Percentiles rank a stretch among this genome's conserved stretches.
Conservation (phyloP, 2,888 invertebrate species). For the Zonitis immaculata region DNA sequence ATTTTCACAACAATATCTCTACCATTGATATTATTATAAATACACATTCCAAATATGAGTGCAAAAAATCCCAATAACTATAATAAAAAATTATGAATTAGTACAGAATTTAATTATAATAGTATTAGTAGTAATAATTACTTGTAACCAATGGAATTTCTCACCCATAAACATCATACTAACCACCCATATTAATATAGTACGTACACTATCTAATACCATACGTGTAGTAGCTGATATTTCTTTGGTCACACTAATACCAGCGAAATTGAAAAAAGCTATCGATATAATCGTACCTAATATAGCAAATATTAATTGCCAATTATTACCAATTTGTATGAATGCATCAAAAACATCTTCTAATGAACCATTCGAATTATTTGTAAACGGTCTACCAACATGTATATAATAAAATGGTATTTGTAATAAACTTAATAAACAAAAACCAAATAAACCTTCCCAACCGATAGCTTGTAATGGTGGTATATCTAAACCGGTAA, state of each 20-base stretch:
- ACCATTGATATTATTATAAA: slow-evolving; percentile 61
- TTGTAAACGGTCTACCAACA: slow-evolving; percentile 70
- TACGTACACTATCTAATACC: slow-evolving; percentile 53
- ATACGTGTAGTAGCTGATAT: slow-evolving; percentile 67
- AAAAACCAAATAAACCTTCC: slow-evolving; percentile 71
- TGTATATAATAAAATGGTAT: slow-evolving; percentile 78
- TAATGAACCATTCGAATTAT: slow-evolving; percentile 67
- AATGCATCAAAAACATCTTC: slow-evolving; percentile 86
- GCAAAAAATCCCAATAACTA: slow-evolving; percentile 71
- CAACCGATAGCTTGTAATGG: slow-evolving; percentile 89
- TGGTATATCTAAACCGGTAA: slow-evolving; percentile 78
- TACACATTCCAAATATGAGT: slow-evolving; percentile 74
- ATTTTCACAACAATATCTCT: slow-evolving; percentile 30
- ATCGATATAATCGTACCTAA: slow-evolving; percentile 78
- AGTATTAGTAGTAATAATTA: slow-evolving; percentile 30
- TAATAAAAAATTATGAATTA: slow-evolving; percentile 37
- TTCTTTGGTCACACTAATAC: slow-evolving; percentile 80
- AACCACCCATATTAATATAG: slow-evolving; percentile 84
- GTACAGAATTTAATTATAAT: background rate
- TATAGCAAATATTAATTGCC: slow-evolving; percentile 60
- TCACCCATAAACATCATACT: slow-evolving; percentile 76
- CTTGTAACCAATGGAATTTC: slow-evolving; percentile 70
- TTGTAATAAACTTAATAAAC: slow-evolving; percentile 58
- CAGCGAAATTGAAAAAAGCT: slow-evolving; percentile 65
- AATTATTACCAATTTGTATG: slow-evolving; percentile 69